These are phyloP conservation scores for Onychomys leucogaster DNA, from an alignment of 2,797 vertebrate species.

Conservation along the genomic window DNA sequence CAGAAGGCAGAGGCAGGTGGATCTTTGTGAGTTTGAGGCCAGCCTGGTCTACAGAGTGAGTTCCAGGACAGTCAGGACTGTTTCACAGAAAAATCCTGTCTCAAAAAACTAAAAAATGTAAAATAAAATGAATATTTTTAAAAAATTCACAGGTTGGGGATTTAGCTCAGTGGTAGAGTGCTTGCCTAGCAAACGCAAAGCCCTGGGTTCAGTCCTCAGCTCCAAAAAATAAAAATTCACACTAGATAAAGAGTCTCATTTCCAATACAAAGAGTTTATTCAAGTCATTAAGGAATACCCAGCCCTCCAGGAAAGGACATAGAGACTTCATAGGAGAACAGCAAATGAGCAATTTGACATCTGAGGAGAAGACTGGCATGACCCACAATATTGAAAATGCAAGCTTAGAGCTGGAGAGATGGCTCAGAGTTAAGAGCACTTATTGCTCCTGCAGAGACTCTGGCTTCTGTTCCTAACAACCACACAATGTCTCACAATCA, in stretches of 20 bases:
- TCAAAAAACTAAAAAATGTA: no score
- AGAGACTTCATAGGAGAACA: conserved; percentile 38
- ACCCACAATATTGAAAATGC: background rate
- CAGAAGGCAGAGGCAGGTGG: no score
- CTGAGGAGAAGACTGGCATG: conserved; percentile 20
- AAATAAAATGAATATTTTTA: no score
- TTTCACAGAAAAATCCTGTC: no score
- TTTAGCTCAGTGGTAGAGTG: no score
- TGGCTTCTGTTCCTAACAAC: background rate
- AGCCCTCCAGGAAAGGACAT: background rate
- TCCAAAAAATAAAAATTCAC: background rate
- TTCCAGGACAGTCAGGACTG: no score
- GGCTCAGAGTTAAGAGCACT: background rate
- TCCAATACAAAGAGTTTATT: conserved; percentile 32
- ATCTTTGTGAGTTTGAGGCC: no score
- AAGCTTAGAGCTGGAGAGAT: background rate
- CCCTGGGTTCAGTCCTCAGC: no score
- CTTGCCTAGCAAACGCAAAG: no score
- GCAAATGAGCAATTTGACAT: background rate
- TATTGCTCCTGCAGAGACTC: background rate
- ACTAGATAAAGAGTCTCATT: background rate
- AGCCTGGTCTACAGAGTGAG: no score
- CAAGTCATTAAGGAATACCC: conserved; percentile 36
- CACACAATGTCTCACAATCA: no score
- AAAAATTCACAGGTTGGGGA: background rate